phyloP scores from a whole-genome alignment of 2,888 invertebrate genomes.

The Pyrochroa serraticornis region DNA sequence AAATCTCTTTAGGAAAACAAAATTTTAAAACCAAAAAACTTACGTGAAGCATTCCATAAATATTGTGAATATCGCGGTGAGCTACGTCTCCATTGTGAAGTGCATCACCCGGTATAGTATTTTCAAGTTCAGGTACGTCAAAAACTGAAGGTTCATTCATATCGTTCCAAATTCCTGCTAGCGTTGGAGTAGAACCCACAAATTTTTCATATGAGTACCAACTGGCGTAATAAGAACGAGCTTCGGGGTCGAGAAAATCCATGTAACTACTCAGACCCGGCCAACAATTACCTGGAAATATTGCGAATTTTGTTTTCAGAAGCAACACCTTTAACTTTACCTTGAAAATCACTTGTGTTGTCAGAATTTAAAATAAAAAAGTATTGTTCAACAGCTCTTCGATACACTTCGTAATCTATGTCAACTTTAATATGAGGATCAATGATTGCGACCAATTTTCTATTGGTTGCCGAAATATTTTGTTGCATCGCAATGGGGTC shows the following conservation, averaged over 20 bases:
- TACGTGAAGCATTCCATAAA: slow-evolving; percentile 74
- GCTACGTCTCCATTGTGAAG: slow-evolving; percentile 79
- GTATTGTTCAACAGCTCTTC: slow-evolving; percentile 77
- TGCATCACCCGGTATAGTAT: slow-evolving; percentile 94
- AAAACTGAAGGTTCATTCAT: slow-evolving; percentile 99
- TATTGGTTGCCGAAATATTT: slow-evolving; percentile 81
- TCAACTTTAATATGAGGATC: slow-evolving; percentile 97
- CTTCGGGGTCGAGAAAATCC: slow-evolving; percentile 35
- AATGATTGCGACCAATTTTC: slow-evolving; percentile 89
- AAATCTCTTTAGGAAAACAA: not conserved
- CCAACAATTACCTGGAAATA: slow-evolving; percentile 5
- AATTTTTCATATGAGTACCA: slow-evolving; percentile 70
- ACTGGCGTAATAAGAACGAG: slow-evolving; percentile 54
- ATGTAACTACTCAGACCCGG: slow-evolving; percentile 30
- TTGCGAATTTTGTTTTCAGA: no score
- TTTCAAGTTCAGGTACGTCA: slow-evolving; percentile 65
- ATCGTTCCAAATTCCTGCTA: slow-evolving; percentile 94
- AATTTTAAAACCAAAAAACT: slow-evolving; percentile 41
- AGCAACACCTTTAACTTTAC: slow-evolving; percentile 39
- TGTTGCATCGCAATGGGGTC: slow-evolving; percentile 84
- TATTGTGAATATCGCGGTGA: slow-evolving; percentile 92
- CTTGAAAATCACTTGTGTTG: slow-evolving; percentile 87
- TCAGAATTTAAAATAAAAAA: slow-evolving; percentile 86
- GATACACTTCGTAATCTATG: slow-evolving; percentile 81
- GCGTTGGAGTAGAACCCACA: slow-evolving; percentile 67